Percentiles rank a stretch among this genome's conserved stretches.
Conservation (phyloP, 2,113 vertebrate species). For the Ptyas mucosa region DNA sequence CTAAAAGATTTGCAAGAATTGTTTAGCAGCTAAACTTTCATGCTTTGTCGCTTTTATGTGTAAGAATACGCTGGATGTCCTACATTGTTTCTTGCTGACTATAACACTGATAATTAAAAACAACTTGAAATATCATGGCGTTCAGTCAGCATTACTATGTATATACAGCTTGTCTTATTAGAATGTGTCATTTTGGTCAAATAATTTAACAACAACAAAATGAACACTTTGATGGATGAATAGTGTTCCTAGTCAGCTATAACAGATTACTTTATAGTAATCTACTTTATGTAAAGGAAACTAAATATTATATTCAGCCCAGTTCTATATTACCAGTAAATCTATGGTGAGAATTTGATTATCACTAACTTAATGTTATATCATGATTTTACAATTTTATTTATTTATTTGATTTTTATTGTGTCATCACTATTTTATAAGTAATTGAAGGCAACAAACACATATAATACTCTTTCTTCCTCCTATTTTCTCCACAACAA, state of each 20-base stretch:
- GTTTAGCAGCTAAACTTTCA: background rate
- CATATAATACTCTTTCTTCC: too few relatives aligned
- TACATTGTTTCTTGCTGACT: background rate
- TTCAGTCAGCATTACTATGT: background rate
- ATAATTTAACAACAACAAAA: background rate
- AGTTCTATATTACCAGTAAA: background rate
- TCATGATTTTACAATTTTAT: background rate
- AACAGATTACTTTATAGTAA: background rate
- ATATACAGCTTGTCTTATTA: background rate
- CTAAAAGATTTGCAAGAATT: background rate
- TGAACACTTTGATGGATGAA: background rate
- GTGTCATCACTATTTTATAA: background rate
- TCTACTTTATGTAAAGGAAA: background rate
- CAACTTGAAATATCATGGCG: background rate
- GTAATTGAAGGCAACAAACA: background rate
- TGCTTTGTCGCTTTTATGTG: background rate
- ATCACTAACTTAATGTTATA: background rate
- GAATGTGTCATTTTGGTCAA: background rate
- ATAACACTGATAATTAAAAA: slow-evolving; percentile 4
- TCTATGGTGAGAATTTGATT: background rate
- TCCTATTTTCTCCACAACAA: background rate
- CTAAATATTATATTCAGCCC: background rate
- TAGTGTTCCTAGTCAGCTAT: background rate
- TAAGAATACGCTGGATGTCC: background rate
- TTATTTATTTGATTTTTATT: background rate